These are phyloP conservation scores for Sebastes dallii DNA, from an alignment of 2,797 vertebrate genomes.

Conservation along the genomic window DNA sequence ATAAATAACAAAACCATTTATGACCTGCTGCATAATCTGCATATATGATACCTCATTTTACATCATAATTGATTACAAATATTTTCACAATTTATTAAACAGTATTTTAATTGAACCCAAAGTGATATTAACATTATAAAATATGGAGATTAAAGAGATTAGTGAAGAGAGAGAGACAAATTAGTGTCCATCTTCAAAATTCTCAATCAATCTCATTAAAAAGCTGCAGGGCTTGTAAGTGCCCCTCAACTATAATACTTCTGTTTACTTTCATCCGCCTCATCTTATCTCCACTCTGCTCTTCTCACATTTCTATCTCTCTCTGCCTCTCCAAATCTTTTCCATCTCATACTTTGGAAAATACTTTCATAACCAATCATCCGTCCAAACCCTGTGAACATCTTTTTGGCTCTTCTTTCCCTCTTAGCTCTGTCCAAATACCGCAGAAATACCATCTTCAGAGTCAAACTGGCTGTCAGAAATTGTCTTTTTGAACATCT, in stretches of 20 bases:
- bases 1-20: background rate
- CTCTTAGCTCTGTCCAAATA: background rate
- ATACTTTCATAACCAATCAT: background rate
- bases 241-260: background rate
- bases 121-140: background rate
- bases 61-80: background rate
- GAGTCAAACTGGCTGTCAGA: background rate
- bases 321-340: background rate
- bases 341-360: background rate
- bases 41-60: background rate
- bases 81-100: background rate
- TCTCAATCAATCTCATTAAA: background rate
- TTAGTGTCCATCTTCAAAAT: conserved; percentile 6
- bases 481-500: background rate
- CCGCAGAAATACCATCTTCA: background rate
- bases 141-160: background rate
- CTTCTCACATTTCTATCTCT: background rate
- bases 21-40: background rate
- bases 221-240: background rate
- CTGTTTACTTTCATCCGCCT: background rate
- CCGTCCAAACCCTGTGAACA: background rate
- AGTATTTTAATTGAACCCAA: background rate
- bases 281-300: background rate
- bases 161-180: background rate
- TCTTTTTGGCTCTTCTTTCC: background rate